Conservation (phyloP, 1,140 invertebrate species). For the Bombyx mandarina region DNA sequence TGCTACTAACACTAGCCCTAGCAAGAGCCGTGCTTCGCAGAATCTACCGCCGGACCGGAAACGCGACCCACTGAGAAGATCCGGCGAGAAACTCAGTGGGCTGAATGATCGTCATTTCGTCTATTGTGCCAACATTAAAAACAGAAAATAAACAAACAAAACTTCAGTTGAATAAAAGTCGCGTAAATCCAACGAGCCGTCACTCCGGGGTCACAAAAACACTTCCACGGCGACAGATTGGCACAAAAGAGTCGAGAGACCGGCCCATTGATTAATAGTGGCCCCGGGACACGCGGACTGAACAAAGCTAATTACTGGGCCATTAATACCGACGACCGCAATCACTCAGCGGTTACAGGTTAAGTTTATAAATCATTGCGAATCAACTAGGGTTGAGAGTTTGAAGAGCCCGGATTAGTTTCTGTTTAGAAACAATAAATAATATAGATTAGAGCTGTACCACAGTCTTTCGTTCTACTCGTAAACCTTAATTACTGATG, state of each 20-base stretch:
- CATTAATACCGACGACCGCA: conserved; percentile 6
- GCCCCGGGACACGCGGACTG: conserved; percentile 1
- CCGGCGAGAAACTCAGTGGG: too few species aligned
- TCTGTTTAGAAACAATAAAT: not conserved
- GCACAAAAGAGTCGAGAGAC: conserved; percentile 4
- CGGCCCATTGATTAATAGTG: conserved; percentile 7
- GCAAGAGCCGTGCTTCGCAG: too few species aligned
- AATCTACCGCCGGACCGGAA: too few species aligned
- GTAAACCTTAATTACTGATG: too few species aligned
- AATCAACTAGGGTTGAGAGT: too few species aligned
- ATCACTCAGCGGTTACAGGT: conserved; percentile 5
- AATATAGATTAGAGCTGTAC: too few species aligned
- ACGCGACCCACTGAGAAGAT: too few species aligned
- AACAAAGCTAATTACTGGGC: conserved; percentile 7
- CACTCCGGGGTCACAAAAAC: conserved; percentile 1
- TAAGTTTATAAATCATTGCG: conserved; percentile 6
- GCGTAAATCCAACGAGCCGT: not conserved
- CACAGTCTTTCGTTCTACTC: too few species aligned
- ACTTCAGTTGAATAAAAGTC: not conserved
- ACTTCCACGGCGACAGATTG: conserved; percentile 1
- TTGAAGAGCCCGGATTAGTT: not conserved
- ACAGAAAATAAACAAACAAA: not conserved
- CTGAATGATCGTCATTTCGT: too few species aligned
- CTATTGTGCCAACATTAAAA: too few species aligned
- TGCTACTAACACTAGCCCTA: too few species aligned